Conservation (phyloP, 2,113 vertebrate species). For the Connochaetes taurinus region DNA sequence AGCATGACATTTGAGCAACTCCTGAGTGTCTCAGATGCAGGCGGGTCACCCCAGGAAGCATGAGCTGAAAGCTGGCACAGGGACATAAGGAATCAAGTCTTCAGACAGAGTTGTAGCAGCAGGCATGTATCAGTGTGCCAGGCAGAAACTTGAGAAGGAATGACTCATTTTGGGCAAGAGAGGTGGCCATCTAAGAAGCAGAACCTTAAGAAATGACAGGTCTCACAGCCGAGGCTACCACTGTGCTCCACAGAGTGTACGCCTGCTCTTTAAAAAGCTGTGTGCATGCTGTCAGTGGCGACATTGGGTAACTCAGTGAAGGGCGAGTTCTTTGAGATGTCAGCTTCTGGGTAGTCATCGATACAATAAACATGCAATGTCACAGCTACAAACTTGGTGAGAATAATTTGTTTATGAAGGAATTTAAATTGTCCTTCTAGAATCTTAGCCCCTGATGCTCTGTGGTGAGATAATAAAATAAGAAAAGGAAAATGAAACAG, state of each 20-base stretch:
- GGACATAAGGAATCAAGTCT: background rate
- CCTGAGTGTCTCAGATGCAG: background rate
- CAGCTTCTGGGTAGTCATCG: background rate
- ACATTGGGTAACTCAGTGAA: background rate
- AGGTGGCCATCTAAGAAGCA: background rate
- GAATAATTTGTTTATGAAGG: background rate
- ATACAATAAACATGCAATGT: background rate
- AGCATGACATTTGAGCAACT: background rate
- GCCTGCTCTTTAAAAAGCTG: background rate
- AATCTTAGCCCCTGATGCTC: background rate
- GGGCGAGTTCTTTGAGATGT: background rate
- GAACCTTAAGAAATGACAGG: background rate
- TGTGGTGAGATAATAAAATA: background rate
- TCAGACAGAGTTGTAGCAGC: accelerated
- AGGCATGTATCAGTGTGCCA: background rate
- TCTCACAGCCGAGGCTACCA: background rate
- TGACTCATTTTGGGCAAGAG: background rate
- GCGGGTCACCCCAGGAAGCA: background rate
- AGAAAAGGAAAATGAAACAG: background rate
- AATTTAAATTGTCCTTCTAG: background rate
- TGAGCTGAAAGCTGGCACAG: no score
- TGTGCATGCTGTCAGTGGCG: accelerated
- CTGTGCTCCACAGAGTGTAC: background rate
- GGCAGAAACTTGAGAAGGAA: background rate
- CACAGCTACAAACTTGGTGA: background rate